Evolutionary conservation across 64 coral and sea anemone species (phyloP).

Genomic region (Montipora foliosa): DNA sequence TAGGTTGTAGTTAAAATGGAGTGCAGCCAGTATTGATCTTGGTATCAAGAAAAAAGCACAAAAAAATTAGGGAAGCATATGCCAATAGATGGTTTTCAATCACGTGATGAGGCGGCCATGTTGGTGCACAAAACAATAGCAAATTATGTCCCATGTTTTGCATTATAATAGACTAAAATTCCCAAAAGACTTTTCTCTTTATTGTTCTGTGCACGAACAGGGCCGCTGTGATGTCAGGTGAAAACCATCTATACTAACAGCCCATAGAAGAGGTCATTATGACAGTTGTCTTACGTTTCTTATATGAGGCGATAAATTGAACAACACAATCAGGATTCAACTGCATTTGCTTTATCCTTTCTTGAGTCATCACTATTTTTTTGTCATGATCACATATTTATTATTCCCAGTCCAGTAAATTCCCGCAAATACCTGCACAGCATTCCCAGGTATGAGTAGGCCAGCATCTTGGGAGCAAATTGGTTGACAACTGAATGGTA

Average conservation of each 20-base stretch:
- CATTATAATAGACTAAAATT: too few relatives aligned
- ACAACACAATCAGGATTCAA: background rate
- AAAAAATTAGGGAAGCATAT: background rate
- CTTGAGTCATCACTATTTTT: background rate
- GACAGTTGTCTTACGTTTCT: background rate
- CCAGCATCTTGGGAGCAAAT: constrained; percentile 49
- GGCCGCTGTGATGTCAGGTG: too few relatives aligned
- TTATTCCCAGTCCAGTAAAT: background rate
- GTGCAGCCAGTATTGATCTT: constrained; percentile 41
- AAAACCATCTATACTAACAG: background rate
- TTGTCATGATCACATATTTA: background rate
- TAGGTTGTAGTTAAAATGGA: constrained; percentile 42
- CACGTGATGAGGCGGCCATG: too few relatives aligned
- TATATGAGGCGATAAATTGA: background rate
- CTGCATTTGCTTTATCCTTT: constrained; percentile 7
- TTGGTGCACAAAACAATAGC: too few relatives aligned
- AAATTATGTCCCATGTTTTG: too few relatives aligned
- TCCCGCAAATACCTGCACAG: background rate
- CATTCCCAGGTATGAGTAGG: constrained; percentile 46
- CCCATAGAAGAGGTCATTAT: background rate
- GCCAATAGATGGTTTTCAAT: background rate
- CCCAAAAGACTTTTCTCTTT: too few relatives aligned
- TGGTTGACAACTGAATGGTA: constrained; percentile 44
- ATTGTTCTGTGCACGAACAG: too few relatives aligned
- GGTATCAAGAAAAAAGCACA: background rate